Conservation (phyloP, 1,140 invertebrate genomes). For the Alviniconcha marisindica region DNA sequence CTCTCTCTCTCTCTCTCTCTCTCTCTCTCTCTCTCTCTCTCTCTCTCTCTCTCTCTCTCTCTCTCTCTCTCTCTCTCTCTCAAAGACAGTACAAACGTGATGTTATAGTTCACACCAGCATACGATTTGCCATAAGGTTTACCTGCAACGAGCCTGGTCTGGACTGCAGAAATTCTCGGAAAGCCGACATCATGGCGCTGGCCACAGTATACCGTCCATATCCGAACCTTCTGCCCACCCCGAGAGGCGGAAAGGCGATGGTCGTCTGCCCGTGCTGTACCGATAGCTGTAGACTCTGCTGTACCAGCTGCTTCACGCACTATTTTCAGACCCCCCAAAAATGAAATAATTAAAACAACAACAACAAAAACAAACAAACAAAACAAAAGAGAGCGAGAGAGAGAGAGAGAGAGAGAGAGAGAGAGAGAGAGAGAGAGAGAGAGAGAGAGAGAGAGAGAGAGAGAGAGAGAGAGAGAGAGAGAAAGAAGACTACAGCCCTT, state of each 20-base stretch:
- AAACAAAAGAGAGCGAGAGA: no score
- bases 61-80: not conserved
- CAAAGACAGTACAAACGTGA: no score
- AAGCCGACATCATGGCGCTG: not conserved
- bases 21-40: not conserved
- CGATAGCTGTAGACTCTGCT: not conserved
- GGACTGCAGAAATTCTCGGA: not conserved
- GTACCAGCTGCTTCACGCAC: not conserved
- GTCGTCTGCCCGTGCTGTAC: constrained; percentile 7
- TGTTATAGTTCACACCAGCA: no score
- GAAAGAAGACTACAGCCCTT: no score
- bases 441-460: no score
- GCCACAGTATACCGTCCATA: not conserved
- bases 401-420: no score
- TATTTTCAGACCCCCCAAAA: no score
- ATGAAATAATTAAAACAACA: no score
- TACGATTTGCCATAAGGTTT: no score
- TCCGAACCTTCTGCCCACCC: constrained; percentile 8
- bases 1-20: not conserved
- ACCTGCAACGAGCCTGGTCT: not conserved
- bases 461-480: no score
- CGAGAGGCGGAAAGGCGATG: constrained; percentile 25
- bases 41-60: not conserved
- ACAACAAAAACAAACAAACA: no score
- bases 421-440: no score